Evolutionary conservation across 2,888 invertebrate genomes (phyloP).

Genomic region (Tortrix viridana): DNA sequence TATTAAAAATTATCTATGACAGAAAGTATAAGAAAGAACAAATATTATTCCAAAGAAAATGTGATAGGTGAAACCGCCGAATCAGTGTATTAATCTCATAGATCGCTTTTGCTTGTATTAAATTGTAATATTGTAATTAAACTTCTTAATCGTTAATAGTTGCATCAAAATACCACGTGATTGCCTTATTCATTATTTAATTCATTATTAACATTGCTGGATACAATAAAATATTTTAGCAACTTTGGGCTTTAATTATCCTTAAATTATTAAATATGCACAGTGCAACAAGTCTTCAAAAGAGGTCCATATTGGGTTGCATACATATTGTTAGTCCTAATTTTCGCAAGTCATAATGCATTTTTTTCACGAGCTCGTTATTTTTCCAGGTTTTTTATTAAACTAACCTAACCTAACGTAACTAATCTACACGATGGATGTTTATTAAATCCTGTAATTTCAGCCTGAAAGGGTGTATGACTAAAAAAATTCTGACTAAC

Average conservation of each 20-base stretch:
- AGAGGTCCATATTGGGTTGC: no score
- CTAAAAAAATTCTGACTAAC: no score
- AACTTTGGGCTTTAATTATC: constrained; percentile 53
- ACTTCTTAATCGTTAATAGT: constrained; percentile 71
- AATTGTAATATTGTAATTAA: constrained; percentile 67
- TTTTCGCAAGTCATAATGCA: no score
- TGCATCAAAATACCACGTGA: constrained; percentile 77
- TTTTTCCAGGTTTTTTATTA: no score
- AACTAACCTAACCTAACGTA: no score
- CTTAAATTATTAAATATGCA: background rate
- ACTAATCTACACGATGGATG: no score
- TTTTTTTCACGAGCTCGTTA: no score
- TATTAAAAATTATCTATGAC: constrained; percentile 22
- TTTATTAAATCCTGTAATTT: no score
- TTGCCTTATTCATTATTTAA: constrained; percentile 81
- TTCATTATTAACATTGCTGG: constrained; percentile 75
- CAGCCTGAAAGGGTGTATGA: no score
- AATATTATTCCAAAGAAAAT: constrained; percentile 76
- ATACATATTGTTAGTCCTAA: no score
- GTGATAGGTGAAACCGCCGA: constrained; percentile 74
- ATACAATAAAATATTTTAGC: constrained; percentile 82
- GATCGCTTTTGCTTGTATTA: constrained; percentile 72
- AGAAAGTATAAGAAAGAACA: constrained; percentile 54
- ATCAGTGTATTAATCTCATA: constrained; percentile 75
- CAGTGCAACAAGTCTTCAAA: background rate